Percentiles rank a stretch among this genome's conserved stretches.
phyloP scores from a whole-genome alignment of 2,888 invertebrate species.

The Deroplatys truncata region DNA sequence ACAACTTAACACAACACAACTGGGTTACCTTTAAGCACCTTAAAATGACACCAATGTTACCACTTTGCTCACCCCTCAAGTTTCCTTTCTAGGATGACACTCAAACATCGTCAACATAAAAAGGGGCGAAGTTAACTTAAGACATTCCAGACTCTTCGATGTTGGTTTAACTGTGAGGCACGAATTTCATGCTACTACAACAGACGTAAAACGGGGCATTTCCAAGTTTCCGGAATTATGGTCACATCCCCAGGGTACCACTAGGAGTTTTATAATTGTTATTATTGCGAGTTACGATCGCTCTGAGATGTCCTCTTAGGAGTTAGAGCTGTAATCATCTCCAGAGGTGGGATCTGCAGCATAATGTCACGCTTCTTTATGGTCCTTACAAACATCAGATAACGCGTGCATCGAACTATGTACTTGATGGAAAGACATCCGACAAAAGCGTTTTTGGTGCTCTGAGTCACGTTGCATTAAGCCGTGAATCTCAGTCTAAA shows the following conservation, averaged over 20 bases:
- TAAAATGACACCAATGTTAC: neutral
- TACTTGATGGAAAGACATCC: neutral
- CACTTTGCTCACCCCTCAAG: neutral
- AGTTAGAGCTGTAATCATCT: neutral
- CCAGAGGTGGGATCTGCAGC: neutral
- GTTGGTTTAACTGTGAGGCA: neutral
- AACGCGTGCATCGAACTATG: neutral
- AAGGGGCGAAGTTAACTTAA: neutral
- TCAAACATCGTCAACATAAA: neutral
- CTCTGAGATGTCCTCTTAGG: neutral
- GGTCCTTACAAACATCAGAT: neutral
- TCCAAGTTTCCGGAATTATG: neutral
- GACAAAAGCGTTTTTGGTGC: no score
- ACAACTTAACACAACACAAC: no score
- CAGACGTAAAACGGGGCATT: neutral
- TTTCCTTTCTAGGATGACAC: neutral
- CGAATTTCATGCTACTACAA: neutral
- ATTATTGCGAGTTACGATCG: neutral
- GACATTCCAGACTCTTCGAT: neutral
- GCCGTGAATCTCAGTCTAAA: no score
- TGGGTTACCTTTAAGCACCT: no score
- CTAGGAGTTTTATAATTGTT: neutral
- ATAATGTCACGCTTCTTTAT: neutral
- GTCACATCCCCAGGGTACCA: neutral
- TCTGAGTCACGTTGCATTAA: no score